Evolutionary conservation across 2,888 invertebrate genomes (phyloP).

Genomic region (Drosophila neutralis): DNA sequence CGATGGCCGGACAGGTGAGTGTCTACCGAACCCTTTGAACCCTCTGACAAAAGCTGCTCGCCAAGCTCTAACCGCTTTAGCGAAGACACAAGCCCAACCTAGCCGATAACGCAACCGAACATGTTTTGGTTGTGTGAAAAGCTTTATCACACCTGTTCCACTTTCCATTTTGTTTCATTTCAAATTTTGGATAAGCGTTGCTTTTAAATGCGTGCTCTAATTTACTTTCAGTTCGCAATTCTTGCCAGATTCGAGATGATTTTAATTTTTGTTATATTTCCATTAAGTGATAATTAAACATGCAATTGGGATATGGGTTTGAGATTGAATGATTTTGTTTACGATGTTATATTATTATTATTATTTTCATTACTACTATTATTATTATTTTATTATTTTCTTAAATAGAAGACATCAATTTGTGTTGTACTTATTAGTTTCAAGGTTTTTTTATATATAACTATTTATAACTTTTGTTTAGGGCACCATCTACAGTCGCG

Average conservation of each 20-base stretch:
- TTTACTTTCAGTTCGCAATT: not conserved
- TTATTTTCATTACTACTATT: not conserved
- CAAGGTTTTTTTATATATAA: not conserved
- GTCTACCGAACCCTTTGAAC: too few species aligned
- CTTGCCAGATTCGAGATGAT: not conserved
- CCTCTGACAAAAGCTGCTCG: slow-evolving; percentile 19
- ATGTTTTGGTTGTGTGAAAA: not conserved
- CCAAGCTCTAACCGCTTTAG: slow-evolving; percentile 34
- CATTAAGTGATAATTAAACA: not conserved
- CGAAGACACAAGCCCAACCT: slow-evolving; percentile 41
- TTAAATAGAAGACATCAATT: not conserved
- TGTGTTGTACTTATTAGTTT: not conserved
- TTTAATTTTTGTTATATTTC: not conserved
- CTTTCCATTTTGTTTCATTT: slow-evolving; percentile 8
- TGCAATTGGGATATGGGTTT: too few species aligned
- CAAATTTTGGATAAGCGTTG: not conserved
- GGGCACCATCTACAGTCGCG: slow-evolving; percentile 95
- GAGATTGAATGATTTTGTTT: too few species aligned
- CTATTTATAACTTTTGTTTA: slow-evolving; percentile 74
- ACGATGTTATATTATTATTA: not conserved
- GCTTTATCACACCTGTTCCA: not conserved
- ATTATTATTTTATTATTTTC: not conserved
- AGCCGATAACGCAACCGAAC: slow-evolving; percentile 9
- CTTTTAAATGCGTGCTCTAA: not conserved
- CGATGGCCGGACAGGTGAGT: slow-evolving; percentile 94